phyloP scores from a whole-genome alignment of 2,113 vertebrate species.

The Lutjanus erythropterus region DNA sequence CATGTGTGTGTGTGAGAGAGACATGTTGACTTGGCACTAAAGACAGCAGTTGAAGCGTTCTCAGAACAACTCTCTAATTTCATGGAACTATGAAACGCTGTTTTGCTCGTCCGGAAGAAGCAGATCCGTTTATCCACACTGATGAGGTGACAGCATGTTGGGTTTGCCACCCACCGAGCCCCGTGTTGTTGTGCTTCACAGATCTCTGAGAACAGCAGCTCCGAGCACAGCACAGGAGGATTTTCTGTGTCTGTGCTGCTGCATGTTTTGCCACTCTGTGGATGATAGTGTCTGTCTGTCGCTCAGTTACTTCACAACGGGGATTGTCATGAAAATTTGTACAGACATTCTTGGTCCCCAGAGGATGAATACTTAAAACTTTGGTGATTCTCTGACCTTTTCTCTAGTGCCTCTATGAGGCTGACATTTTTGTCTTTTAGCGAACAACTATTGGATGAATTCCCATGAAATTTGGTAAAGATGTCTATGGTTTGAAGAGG shows the following conservation, averaged over 20 bases:
- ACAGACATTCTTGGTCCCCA: background rate
- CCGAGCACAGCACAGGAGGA: conserved; percentile 1
- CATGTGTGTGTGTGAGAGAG: background rate
- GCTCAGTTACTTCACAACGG: background rate
- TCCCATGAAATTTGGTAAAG: no score
- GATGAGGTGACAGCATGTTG: conserved; percentile 54
- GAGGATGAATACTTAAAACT: background rate
- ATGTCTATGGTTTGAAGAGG: no score
- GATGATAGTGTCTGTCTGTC: background rate
- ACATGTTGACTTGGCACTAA: conserved; percentile 3
- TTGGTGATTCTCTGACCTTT: background rate
- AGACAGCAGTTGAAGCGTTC: conserved; percentile 26
- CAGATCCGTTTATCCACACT: conserved; percentile 51
- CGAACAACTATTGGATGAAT: background rate
- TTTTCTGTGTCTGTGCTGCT: background rate
- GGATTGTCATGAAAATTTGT: background rate
- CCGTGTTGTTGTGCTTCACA: conserved; percentile 24
- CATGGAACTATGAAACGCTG: conserved; percentile 47
- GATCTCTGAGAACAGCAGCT: conserved; percentile 36
- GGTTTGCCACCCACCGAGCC: conserved; percentile 56
- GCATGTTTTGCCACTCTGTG: background rate
- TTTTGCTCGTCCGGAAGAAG: conserved; percentile 42
- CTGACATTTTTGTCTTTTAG: background rate
- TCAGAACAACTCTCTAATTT: conserved; percentile 58
- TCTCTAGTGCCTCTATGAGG: background rate